A percentile compares a stretch with the other conserved stretches of the same genome.
phyloP scores from a whole-genome alignment of 2,888 invertebrate genomes.

The Patella caerulea region DNA sequence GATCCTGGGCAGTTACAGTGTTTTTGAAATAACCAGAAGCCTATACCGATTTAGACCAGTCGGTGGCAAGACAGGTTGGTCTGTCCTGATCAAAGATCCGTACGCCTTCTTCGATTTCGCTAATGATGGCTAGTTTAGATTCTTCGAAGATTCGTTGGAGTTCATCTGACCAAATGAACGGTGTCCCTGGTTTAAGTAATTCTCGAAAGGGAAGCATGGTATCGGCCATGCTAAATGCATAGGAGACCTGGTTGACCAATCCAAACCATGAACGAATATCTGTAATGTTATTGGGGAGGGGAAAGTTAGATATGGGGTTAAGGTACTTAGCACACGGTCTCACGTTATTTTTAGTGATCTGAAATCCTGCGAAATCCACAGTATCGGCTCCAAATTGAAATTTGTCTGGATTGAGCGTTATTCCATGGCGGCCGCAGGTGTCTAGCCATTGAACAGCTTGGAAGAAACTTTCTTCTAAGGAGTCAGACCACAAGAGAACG shows the following conservation, averaged over 20 bases:
- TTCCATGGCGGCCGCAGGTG: conserved; percentile 42
- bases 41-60: conserved; percentile 39
- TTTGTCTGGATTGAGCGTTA: conserved; percentile 49
- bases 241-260: neutral
- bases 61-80: conserved; percentile 51
- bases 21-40: conserved; percentile 25
- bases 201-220: conserved; percentile 44
- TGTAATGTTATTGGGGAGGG: conserved; percentile 41
- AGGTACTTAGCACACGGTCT: conserved; percentile 39
- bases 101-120: conserved; percentile 45
- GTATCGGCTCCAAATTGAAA: conserved; percentile 36
- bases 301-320: conserved; percentile 42
- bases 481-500: conserved; percentile 39
- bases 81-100: conserved; percentile 44
- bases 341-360: conserved; percentile 36
- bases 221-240: conserved; percentile 41
- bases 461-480: conserved; percentile 39
- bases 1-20: conserved; percentile 31
- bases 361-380: conserved; percentile 50
- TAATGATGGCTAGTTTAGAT: conserved; percentile 35
- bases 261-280: conserved; percentile 40
- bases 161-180: conserved; percentile 34
- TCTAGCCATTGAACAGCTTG: conserved; percentile 45
- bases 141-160: conserved; percentile 26
- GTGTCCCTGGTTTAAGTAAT: conserved; percentile 41